Conservation (phyloP, 2,888 invertebrate genomes). For the Penaeus monodon region DNA sequence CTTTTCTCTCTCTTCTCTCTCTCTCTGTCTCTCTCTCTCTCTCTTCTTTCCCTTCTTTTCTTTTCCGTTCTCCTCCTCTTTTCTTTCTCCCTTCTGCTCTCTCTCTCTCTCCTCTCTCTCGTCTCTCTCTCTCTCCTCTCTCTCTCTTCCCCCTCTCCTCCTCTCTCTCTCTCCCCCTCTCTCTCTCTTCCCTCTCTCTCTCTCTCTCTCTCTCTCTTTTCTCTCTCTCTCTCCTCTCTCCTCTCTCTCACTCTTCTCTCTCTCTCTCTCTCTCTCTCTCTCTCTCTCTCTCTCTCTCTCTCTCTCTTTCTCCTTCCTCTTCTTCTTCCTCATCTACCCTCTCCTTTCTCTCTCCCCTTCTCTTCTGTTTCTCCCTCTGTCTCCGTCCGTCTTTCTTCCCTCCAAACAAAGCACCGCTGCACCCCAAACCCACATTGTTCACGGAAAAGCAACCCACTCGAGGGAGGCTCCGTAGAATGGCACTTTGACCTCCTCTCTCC, state of each 20-base stretch:
- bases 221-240: not conserved
- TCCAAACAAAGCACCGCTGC: not conserved
- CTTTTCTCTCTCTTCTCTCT: not conserved
- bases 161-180: not conserved
- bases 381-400: not conserved
- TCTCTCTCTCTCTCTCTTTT: not conserved
- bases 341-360: not conserved
- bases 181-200: not conserved
- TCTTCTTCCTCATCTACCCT: not conserved
- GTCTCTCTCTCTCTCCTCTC: not conserved
- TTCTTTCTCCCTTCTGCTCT: too few species aligned
- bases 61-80: too few species aligned
- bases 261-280: not conserved
- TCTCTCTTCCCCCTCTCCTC: too few species aligned
- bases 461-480: too few species aligned
- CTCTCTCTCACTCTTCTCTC: not conserved
- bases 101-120: too few species aligned
- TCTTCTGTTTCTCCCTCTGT: not conserved
- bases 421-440: not conserved
- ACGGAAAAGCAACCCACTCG: too few species aligned
- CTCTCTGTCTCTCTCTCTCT: not conserved
- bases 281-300: conserved; percentile 2
- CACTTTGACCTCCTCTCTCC: too few species aligned
- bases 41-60: too few species aligned
- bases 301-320: not conserved